Base-by-base conservation (phyloP, 1,140 invertebrate species). In the Solenopsis fugax region DNA sequence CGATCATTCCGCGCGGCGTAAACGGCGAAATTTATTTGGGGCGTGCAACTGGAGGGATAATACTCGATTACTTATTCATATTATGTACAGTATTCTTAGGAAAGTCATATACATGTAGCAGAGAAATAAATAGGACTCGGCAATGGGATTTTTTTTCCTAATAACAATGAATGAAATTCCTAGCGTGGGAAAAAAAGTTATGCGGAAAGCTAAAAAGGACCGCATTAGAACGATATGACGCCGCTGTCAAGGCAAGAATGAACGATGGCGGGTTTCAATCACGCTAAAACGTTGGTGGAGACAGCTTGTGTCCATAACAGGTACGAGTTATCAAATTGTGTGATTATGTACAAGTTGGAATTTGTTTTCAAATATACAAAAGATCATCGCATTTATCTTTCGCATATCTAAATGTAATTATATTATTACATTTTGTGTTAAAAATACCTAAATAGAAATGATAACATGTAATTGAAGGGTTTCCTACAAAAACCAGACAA, bases 201-300 rank as follows among this genome's bases (percentile, higher is more conserved):
- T 3, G 48, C 21, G 24, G 29, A 75, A 29, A 84, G 45, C 45
- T 75, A 75, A 75, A 75, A 75, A 75, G 54, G 13, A 41, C 5
- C 54, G 48, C 80, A 62, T 85, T 85, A 85, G 75, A 21, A 21
- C 60, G 82, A 37, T 78, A 78, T 85, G 60, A 78, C 73, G 82
- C 18, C 13, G 60, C 82, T 85, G 82, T 85, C 82, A 85, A 0
- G 10, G n/a, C 24, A 48, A 78, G 45, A 50, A 85, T 85, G 73
- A 85, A 37, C 73, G 82, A 85, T 85, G 82, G 60, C 58, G 71
- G 48, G 37, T 64, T 62, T 78, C 82, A 67, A 78, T 85, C 82
- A 85, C 50, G 75, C 34, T 85, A 85, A 85, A 85, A 78, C 45
- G 73, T 85, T 78, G 72, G 45, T 37, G 34, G 82, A 29, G 82